Evolutionary conservation across 2,797 vertebrate genomes (phyloP).

Genomic region (Cetoscarus ocellatus): DNA sequence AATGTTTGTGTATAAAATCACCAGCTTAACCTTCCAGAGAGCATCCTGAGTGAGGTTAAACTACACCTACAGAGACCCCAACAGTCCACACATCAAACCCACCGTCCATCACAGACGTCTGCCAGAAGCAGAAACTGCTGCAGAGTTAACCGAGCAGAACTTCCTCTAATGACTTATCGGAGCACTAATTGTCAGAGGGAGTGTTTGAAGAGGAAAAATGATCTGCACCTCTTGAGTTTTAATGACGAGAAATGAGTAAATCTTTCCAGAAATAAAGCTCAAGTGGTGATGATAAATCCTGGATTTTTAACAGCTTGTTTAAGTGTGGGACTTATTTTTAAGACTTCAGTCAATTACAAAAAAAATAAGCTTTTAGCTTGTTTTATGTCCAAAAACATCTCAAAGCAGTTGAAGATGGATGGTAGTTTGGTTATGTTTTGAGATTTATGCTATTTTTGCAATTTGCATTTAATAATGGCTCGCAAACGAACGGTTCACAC

Average conservation of each 20-base stretch:
- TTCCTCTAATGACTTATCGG: conserved; percentile 48
- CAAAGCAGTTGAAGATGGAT: no score
- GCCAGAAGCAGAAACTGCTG: conserved; percentile 45
- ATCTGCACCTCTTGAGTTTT: conserved; percentile 9
- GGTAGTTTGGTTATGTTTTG: no score
- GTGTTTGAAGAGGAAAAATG: conserved; percentile 9
- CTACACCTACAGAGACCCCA: conserved; percentile 1
- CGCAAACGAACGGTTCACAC: no score
- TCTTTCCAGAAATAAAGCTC: not conserved
- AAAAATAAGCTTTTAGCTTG: no score
- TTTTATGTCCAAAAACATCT: no score
- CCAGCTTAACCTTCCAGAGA: not conserved
- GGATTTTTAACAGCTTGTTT: not conserved
- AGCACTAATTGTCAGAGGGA: conserved; percentile 33
- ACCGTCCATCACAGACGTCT: conserved; percentile 51
- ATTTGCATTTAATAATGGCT: no score
- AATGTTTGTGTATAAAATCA: not conserved
- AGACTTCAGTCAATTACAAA: not conserved
- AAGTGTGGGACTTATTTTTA: not conserved
- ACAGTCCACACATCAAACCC: conserved; percentile 26
- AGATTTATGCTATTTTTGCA: no score
- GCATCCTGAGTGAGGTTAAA: not conserved
- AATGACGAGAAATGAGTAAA: conserved; percentile 18
- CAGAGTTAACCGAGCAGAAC: conserved; percentile 53
- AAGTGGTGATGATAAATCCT: not conserved